Base-by-base conservation (phyloP, 2,797 vertebrate species). In the Sebastes trivittatus region DNA sequence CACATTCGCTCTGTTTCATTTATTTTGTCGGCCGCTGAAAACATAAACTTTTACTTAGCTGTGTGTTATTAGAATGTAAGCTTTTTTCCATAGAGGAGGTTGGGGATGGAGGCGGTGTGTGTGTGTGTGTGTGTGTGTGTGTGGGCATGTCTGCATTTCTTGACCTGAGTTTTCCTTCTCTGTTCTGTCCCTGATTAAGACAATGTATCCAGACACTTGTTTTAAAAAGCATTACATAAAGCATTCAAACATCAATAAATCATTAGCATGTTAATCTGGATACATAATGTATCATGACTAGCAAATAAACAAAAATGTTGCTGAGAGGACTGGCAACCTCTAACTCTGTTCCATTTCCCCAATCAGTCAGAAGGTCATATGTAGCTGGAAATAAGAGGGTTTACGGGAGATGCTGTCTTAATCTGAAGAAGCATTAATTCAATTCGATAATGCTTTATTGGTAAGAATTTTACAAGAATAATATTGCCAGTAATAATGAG, bases 31-130 rank as follows among this genome's bases (percentile, higher is more conserved):
- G 83, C 75, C 3, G 62, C 84, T 95, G 87, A 94, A 92, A 93
- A 94, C 81, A 95, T 95, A 95, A 95, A 96, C 95, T 93, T 92
- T 93, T 91, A 92, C 91, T 93, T 94, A 94, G 89, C 88, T 72
- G 78, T 83, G 86, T 93, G 89, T 92, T 93, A 88, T 93, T 93
- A 91, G 90, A 93, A 84, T 79, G 66, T 87, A 77, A 89, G 72
- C 72, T 76, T 81, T 91, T 90, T 90, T 85, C 84, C 84, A 80
- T 72, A 27, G 66, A 78, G 32, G 32, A 58, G 63, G 46, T 56
- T 32, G 25, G n/a, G 42, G 80, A 77, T 49, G 42, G 66, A 42
- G 78, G 46, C 18, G 2, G 60, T 38, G 70, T 16, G 36, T 22
- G 49, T 10, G 66, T 38, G 63, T 23, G 32, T 34, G 32, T 32